These are phyloP conservation scores for Saguinus midas DNA, from an alignment of 2,113 vertebrate species.

Conservation along the genomic window DNA sequence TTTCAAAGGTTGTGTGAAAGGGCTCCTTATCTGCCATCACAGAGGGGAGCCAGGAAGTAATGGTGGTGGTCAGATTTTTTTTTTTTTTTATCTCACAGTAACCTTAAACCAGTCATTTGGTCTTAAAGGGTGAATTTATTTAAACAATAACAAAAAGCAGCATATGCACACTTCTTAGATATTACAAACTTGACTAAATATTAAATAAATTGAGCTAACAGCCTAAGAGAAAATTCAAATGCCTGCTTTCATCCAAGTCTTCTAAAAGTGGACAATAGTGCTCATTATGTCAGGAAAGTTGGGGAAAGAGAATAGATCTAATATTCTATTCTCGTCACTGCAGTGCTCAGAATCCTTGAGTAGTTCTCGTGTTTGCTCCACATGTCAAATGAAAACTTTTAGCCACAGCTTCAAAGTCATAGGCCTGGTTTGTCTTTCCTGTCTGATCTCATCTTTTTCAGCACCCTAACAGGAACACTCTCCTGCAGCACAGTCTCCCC, in stretches of 20 bases:
- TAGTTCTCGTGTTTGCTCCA: constrained; percentile 5
- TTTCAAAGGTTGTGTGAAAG: background rate
- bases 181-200: constrained; percentile 18
- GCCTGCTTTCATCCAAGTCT: constrained; percentile 13
- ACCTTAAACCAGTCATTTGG: background rate
- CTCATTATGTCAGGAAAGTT: constrained; percentile 40
- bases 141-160: background rate
- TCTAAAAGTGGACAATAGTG: background rate
- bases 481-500: background rate
- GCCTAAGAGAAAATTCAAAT: constrained; percentile 21
- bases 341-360: constrained; percentile 19
- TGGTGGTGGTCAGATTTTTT: background rate
- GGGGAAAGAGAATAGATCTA: constrained; percentile 48
- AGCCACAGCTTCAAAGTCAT: background rate
- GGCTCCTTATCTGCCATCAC: background rate
- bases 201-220: background rate
- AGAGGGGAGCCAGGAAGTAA: background rate
- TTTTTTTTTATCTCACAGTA: background rate
- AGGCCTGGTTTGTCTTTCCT: background rate
- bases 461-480: too few relatives aligned
- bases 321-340: constrained; percentile 37
- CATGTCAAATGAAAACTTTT: background rate
- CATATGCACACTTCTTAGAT: background rate
- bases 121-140: background rate
- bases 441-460: background rate